phyloP scores from a whole-genome alignment of 35 echinoderm and acorn worm genomes.

The Chiridota heheva region DNA sequence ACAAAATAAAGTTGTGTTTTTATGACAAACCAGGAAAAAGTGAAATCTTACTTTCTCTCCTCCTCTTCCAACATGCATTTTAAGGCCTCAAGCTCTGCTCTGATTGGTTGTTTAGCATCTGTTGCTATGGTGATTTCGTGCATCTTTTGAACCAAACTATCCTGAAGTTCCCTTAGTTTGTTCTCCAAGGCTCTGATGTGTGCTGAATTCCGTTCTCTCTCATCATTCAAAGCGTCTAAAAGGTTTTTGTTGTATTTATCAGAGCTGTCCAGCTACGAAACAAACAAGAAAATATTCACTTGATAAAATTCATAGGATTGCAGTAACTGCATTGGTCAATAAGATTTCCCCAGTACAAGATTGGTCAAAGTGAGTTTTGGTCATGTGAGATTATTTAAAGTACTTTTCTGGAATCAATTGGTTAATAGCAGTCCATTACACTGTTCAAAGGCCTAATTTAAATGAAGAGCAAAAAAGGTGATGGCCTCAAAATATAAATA shows the following conservation, averaged over 20 bases:
- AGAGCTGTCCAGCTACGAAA: constrained; percentile 50
- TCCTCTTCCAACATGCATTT: constrained; percentile 84
- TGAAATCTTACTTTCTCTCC: constrained; percentile 83
- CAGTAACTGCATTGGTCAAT: no score
- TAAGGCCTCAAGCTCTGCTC: constrained; percentile 87
- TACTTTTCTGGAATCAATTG: no score
- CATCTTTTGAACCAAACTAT: constrained; percentile 90
- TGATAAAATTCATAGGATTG: not conserved
- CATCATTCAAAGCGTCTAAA: constrained; percentile 32
- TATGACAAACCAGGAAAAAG: no score
- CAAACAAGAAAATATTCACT: not conserved
- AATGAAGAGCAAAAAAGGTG: no score
- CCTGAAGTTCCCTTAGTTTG: constrained; percentile 83
- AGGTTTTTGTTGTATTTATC: constrained; percentile 69
- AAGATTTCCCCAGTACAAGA: no score
- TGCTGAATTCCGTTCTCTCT: constrained; percentile 49
- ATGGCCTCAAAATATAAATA: no score
- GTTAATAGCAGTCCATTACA: no score
- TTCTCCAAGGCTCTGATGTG: constrained; percentile 89
- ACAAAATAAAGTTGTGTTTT: no score
- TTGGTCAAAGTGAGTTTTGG: no score
- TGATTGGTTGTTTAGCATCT: constrained; percentile 85
- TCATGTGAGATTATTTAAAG: no score
- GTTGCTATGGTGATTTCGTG: constrained; percentile 77
- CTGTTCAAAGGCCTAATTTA: no score